These are phyloP conservation scores for Cynodonichthys magdalenae DNA, from an alignment of 2,797 vertebrate species.

Conservation along the genomic window DNA sequence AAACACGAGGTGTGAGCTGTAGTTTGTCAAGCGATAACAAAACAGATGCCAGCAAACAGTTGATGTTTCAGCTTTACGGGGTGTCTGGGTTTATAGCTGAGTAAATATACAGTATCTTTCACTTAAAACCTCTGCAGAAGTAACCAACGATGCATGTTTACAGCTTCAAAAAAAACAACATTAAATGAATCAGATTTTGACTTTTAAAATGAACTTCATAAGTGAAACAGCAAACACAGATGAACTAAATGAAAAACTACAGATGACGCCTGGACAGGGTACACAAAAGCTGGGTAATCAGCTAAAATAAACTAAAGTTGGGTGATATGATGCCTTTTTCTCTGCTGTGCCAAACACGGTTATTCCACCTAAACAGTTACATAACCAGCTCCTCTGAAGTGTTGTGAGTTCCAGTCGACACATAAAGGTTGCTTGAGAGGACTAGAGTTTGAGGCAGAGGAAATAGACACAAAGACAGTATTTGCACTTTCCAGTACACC, in stretches of 20 bases:
- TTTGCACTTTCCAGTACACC: conserved; percentile 28
- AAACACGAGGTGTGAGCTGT: neutral
- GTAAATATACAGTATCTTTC: neutral
- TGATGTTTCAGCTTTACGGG: neutral
- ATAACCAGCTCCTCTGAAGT: conserved; percentile 49
- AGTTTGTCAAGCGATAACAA: neutral
- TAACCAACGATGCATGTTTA: neutral
- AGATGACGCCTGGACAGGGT: conserved; percentile 21
- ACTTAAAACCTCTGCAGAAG: conserved; percentile 7
- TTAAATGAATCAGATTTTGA: neutral
- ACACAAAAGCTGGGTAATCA: conserved; percentile 9
- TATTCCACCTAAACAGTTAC: conserved; percentile 50
- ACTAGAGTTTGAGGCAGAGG: conserved; percentile 14
- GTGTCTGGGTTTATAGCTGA: neutral
- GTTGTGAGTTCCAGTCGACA: conserved; percentile 35
- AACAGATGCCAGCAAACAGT: neutral
- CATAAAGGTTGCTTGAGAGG: conserved; percentile 38
- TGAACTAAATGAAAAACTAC: conserved; percentile 27
- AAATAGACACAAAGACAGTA: neutral
- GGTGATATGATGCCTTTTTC: conserved; percentile 41
- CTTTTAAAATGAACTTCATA: conserved; percentile 1
- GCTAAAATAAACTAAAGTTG: conserved; percentile 47
- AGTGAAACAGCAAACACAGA: neutral
- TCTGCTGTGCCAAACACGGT: conserved; percentile 43
- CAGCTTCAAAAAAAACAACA: conserved; percentile 1